Conservation (phyloP, 2,113 vertebrate genomes). For the Podiceps cristatus region DNA sequence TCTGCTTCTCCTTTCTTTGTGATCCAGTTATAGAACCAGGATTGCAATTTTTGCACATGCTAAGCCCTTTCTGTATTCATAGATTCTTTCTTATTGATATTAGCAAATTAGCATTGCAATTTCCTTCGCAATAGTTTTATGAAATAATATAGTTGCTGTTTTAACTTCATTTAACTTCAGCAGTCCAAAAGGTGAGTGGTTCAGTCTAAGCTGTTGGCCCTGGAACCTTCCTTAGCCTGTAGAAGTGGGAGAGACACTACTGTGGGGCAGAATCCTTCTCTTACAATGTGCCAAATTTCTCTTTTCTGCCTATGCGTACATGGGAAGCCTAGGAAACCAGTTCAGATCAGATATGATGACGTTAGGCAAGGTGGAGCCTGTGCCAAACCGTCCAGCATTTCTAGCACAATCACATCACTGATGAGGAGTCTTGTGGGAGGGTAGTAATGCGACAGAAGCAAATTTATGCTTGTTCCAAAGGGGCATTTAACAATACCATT, state of each 20-base stretch:
- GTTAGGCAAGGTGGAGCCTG: neutral
- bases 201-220: neutral
- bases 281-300: neutral
- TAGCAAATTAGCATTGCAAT: neutral
- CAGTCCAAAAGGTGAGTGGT: neutral
- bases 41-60: neutral
- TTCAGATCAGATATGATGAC: neutral
- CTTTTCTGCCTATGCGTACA: fast-evolving
- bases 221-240: neutral
- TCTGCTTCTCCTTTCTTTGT: neutral
- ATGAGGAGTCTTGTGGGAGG: neutral
- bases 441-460: neutral
- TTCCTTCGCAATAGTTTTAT: neutral
- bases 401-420: neutral
- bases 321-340: neutral
- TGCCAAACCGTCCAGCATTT: neutral
- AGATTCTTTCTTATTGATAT: neutral
- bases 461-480: neutral
- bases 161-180: neutral
- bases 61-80: neutral
- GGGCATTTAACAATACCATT: neutral
- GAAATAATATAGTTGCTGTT: neutral
- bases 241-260: neutral
- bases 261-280: neutral
- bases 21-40: neutral